Base-by-base conservation (phyloP, 2,888 invertebrate species). In the Schizaphis graminum region DNA sequence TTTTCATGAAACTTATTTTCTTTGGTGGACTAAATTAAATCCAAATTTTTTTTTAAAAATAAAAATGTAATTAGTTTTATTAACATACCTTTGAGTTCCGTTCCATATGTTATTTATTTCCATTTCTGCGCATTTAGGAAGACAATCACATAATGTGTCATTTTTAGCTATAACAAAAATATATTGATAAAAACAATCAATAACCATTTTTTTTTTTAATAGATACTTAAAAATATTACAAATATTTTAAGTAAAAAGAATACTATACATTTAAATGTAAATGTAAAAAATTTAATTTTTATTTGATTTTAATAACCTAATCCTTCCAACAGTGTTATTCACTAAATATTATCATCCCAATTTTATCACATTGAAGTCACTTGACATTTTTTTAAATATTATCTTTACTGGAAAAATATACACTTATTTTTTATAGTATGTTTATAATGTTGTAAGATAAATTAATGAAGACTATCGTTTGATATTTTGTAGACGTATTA, bases 81-180 rank as follows among this genome's bases (percentile, higher is more conserved):
- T 47, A 26, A 28, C 35, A 44, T 91, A 93, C 93, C 47, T 89
- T 28, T 84, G 89, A 16, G 56, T 85, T 84, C 89, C 84, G 57
- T 89, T 84, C 93, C 93, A 93, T 24, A 93, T n/a, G 21, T 11
- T 56, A 24, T 85, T 84, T 53, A 93, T 77, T 56, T 93, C 93
- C 35, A 84, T 93, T 26, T 28, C 93, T 5, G 89, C 41, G 16
- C 93, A 93, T 4, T 49, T 89, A 4, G 89, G 84, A 56, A 57
- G 85, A 28, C 93, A 93, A 57, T 93, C 84, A 35, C 93, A 93
- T 5, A 89, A 35, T 24, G 93, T 57, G 26, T 0, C 4, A 35
- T 89, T 93, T 26, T 56, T 56, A 13, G 88, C 93, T 93, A 28
- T 35, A 89, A 49, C 35, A 92, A 61, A 86, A 67, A 67, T 67